These are phyloP conservation scores for Champsocephalus gunnari DNA, from an alignment of 2,797 vertebrate genomes.

Conservation along the genomic window DNA sequence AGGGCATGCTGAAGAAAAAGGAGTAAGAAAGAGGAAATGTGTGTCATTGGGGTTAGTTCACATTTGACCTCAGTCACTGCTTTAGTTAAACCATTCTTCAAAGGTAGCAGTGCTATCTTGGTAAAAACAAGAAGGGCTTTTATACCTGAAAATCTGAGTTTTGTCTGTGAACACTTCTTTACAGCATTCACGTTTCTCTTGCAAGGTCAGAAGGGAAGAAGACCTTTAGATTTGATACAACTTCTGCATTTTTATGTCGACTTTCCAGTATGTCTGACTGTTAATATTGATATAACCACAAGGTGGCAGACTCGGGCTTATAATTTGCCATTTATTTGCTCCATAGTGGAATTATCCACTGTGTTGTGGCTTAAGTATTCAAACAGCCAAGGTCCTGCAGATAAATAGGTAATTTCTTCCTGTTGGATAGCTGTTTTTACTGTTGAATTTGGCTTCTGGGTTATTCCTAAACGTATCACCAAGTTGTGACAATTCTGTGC, in stretches of 20 bases:
- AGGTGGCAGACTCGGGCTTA: conserved; percentile 59
- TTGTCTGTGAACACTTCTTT: no score
- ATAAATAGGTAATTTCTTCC: background rate
- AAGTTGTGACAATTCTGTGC: conserved; percentile 17
- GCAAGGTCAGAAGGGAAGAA: background rate
- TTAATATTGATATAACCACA: conserved; percentile 34
- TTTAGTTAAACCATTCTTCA: no score
- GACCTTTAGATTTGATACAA: background rate
- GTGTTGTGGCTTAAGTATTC: background rate
- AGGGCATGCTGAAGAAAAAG: no score
- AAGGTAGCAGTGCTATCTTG: no score
- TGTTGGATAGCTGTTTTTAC: conserved; percentile 4
- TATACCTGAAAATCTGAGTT: no score
- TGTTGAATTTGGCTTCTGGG: background rate
- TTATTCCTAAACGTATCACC: conserved; percentile 45
- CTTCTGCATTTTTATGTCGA: background rate
- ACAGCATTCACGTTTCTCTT: no score
- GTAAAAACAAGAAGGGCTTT: no score
- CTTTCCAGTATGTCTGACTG: background rate
- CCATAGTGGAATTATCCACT: background rate
- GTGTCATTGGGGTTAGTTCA: no score
- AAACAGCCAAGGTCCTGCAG: background rate
- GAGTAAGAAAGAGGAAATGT: no score
- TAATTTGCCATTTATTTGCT: background rate
- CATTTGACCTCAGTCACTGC: no score